These are phyloP conservation scores for Incurvaria masculella DNA, from an alignment of 2,888 invertebrate genomes.

Conservation along the genomic window DNA sequence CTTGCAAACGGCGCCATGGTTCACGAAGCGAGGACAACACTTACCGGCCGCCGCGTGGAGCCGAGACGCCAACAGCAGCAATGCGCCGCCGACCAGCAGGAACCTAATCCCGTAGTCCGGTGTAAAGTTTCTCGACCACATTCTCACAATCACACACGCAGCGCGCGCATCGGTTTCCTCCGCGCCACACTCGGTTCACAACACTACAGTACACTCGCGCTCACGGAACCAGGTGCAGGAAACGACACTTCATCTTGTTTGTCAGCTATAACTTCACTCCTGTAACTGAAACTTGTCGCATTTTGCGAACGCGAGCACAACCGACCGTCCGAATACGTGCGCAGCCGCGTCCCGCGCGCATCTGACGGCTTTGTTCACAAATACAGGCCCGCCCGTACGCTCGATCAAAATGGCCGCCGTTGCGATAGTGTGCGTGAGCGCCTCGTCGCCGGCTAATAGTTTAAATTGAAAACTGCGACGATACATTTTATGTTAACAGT, in stretches of 20 bases:
- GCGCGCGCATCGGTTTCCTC: conserved; percentile 56
- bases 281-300: neutral
- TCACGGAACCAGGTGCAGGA: conserved; percentile 55
- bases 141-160: conserved; percentile 61
- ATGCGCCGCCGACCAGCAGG: conserved; percentile 43
- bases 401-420: conserved; percentile 55
- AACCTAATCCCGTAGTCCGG: conserved; percentile 66
- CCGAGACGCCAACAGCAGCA: conserved; percentile 43
- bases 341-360: conserved; percentile 56
- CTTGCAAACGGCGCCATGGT: too few relatives aligned
- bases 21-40: conserved; percentile 59
- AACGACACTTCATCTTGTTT: conserved; percentile 56
- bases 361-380: conserved; percentile 58
- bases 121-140: conserved; percentile 66
- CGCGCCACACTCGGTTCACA: conserved; percentile 35
- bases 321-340: conserved; percentile 28
- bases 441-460: conserved; percentile 17
- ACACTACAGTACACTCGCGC: conserved; percentile 44
- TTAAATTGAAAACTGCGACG: neutral
- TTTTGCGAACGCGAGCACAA: neutral
- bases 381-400: conserved; percentile 45
- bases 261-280: conserved; percentile 25
- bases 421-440: conserved; percentile 41
- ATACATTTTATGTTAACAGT: neutral
- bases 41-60: conserved; percentile 59